Evolutionary conservation across 2,113 vertebrate genomes (phyloP).

Genomic region (Isurus oxyrinchus): DNA sequence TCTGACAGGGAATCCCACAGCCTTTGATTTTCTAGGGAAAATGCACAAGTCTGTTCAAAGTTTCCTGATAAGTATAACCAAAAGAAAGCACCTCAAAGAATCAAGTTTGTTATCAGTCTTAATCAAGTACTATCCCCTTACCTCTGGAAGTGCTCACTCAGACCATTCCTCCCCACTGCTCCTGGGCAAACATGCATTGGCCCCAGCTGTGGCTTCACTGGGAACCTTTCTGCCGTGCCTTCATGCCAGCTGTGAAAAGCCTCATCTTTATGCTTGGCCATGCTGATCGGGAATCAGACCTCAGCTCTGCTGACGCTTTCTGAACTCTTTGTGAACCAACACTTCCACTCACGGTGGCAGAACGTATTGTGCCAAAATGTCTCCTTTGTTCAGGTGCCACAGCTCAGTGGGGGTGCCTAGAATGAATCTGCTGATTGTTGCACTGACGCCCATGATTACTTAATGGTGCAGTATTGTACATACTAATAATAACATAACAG

Average conservation of each 20-base stretch:
- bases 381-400: slow-evolving; percentile 30
- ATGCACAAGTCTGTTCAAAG: not conserved
- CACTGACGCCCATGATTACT: slow-evolving; percentile 5
- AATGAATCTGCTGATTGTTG: slow-evolving; percentile 2
- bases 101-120: not conserved
- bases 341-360: not conserved
- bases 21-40: not conserved
- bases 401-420: slow-evolving; percentile 12
- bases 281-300: not conserved
- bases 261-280: not conserved
- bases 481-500: slow-evolving; percentile 26
- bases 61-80: not conserved
- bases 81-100: not conserved
- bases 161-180: not conserved
- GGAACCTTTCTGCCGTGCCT: no score
- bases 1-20: not conserved
- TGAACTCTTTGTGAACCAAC: slow-evolving; percentile 31
- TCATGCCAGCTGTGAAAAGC: not conserved
- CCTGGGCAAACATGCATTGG: not conserved
- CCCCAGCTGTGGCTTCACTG: not conserved
- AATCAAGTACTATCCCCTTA: not conserved
- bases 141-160: not conserved
- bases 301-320: not conserved
- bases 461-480: slow-evolving; percentile 27
- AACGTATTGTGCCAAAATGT: not conserved